Base-by-base conservation (phyloP, 2,888 invertebrate genomes). In the Meloe dianella region DNA sequence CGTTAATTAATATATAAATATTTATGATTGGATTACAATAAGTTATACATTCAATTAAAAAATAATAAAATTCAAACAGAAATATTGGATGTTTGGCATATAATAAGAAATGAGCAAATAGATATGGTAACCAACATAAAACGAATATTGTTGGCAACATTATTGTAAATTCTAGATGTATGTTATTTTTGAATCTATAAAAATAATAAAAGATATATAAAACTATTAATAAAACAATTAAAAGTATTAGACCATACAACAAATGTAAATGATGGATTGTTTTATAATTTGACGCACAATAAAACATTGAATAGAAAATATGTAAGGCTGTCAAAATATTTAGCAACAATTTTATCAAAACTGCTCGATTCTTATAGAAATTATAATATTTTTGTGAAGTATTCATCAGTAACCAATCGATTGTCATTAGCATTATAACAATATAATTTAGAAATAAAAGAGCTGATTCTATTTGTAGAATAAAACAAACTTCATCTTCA, bases 231-330 rank as follows among this genome's bases (percentile, higher is more conserved):
- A 56, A 61, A 20, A 57, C 6, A 12, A 57, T 14, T 14, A 65
- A 30, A 10, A 65, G 30, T 32, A 47, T 41, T 2, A 58, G n/a
- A 29, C 27, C 6, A 5, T 22, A 47, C 22, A 61, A n/a, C 10
- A 61, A 24, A 27, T 27, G 27, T 5, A 24, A 7, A 56, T 66
- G 57, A 9, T 58, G 59, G 20, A 66, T 62, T n/a, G 9, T 9
- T 20, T 60, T 29, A 62, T 60, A 62, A 30, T 63, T 66, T 10
- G 62, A 62, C 9, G 60, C 20, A 56, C 66, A 66, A n/a, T 63
- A 62, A 20, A 66, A 35, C 14, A 32, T 22, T 14, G 30, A 59
- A 38, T 59, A 59, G 0, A 32, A 20, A 35, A 35, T 8, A 10
- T 35, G 22, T 24, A 59, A 59, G 20, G n/a, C 8, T 20, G 12